Base-by-base conservation (phyloP, 2,797 vertebrate species). In the Dipus sagitta region DNA sequence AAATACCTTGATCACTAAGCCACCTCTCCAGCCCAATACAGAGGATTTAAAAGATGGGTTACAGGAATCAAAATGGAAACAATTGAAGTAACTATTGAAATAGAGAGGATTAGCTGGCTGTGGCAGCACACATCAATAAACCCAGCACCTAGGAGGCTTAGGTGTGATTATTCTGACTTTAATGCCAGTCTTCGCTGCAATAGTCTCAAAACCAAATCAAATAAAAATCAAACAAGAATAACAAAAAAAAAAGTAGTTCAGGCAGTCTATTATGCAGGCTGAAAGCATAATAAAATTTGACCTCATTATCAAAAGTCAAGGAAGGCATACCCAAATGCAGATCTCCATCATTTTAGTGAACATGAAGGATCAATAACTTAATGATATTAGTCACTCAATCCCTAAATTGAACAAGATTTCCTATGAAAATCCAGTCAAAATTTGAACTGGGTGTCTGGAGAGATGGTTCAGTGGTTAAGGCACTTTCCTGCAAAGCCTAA, bases 241-340 rank as follows among this genome's bases (percentile, higher is more conserved):
- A 47, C 47, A 47, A 47, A 47, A 47, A 47, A 47, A 47, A 8
- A 18, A 3, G 42, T 47, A 8, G 42, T 47, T 17, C 38, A 76
- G 42, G 14, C 74, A 28, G 14, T 82, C 32, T 30, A 68, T 54
- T 38, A 65, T 58, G 30, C 34, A 62, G 71, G 58, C 54, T 76
- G 38, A 86, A 91, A 82, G 17, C 34, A 81, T 76, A 30, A 54
- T n/a, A 70, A 86, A 86, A 72, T 77, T 32, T 52, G 23, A 86
- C 8, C 21, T 42, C 28, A 34, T 42, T 77, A 32, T 20, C 13
- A 82, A 64, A 24, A 4, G 4, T 32, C 71, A 90, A 86, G 81
- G 21, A 5, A 81, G 7, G 20, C 18, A 42, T 65, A 75, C 86
- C 32, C 13, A 90, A 34, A 77, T 30, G 17, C 32, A 92, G 18